phyloP scores from a whole-genome alignment of 2,888 invertebrate genomes.

The Thera britannica region DNA sequence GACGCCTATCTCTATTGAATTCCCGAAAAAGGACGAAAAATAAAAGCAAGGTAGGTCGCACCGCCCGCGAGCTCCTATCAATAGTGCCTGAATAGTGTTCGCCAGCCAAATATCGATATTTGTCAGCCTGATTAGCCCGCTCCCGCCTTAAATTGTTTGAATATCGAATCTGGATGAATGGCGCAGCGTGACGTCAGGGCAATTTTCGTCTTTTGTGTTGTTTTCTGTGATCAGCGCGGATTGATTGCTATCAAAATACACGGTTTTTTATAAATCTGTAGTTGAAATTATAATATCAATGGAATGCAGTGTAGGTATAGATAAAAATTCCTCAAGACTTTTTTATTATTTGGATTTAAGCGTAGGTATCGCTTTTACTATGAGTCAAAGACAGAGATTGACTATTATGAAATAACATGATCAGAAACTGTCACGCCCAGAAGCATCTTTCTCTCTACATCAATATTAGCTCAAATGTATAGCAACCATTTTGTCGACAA shows the following conservation, averaged over 20 bases:
- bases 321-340: too few relatives aligned
- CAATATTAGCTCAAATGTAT: too few relatives aligned
- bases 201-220: slow-evolving; percentile 61
- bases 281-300: not conserved
- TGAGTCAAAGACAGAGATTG: too few relatives aligned
- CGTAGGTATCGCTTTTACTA: too few relatives aligned
- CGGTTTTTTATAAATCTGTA: not conserved
- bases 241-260: slow-evolving; percentile 26
- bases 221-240: slow-evolving; percentile 27
- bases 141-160: slow-evolving; percentile 59
- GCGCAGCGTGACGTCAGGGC: slow-evolving; percentile 71
- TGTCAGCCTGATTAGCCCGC: slow-evolving; percentile 82
- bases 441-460: not conserved
- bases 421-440: too few relatives aligned
- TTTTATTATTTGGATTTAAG: too few relatives aligned
- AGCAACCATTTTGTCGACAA: slow-evolving; percentile 22
- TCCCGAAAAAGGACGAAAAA: slow-evolving; percentile 79
- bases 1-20: slow-evolving; percentile 83
- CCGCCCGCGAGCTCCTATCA: slow-evolving; percentile 58
- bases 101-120: slow-evolving; percentile 77
- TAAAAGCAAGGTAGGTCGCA: slow-evolving; percentile 59
- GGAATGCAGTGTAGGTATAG: not conserved
- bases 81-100: slow-evolving; percentile 66
- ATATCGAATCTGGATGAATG: slow-evolving; percentile 64
- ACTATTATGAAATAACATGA: too few relatives aligned